Evolutionary conservation across 1,140 invertebrate species (phyloP).

Genomic region (Papilio helenus): DNA sequence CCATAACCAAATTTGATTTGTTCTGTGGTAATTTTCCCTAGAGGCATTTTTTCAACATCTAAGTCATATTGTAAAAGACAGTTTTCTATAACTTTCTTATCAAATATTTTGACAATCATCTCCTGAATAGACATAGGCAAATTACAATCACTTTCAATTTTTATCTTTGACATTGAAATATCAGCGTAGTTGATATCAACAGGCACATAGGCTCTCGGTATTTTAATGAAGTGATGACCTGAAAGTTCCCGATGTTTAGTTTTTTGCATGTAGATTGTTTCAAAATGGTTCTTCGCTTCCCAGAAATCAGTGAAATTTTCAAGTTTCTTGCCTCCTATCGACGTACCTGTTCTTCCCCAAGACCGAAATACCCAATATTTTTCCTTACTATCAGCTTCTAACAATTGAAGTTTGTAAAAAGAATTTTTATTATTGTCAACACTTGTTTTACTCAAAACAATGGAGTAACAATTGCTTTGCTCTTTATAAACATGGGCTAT

Average conservation of each 20-base stretch:
- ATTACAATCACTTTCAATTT: conserved; percentile 19
- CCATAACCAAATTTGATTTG: conserved; percentile 10
- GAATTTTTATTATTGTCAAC: conserved; percentile 22
- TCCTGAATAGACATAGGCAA: not conserved
- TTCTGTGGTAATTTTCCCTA: not conserved
- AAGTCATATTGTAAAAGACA: conserved; percentile 21
- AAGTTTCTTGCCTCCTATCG: conserved; percentile 18
- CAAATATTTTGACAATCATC: conserved; percentile 23
- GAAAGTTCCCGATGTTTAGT: conserved; percentile 17
- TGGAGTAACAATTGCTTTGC: not conserved
- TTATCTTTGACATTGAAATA: conserved; percentile 27
- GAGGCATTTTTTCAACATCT: conserved; percentile 12
- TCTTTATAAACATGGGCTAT: conserved; percentile 20
- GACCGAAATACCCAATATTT: conserved; percentile 23
- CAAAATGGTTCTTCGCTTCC: not conserved
- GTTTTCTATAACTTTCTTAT: conserved; percentile 9
- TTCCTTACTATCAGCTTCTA: conserved; percentile 25
- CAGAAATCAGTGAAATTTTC: not conserved
- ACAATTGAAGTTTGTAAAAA: conserved; percentile 23
- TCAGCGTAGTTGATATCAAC: conserved; percentile 17
- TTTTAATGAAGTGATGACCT: conserved; percentile 25
- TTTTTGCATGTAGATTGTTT: conserved; percentile 13
- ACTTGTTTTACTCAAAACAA: conserved; percentile 23
- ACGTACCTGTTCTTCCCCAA: conserved; percentile 27
- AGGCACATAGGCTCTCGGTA: conserved; percentile 18